Evolutionary conservation across 2,888 invertebrate species (phyloP), one percentile per base, ranked within the genome.

Genomic region (Philereme vetulata): DNA sequence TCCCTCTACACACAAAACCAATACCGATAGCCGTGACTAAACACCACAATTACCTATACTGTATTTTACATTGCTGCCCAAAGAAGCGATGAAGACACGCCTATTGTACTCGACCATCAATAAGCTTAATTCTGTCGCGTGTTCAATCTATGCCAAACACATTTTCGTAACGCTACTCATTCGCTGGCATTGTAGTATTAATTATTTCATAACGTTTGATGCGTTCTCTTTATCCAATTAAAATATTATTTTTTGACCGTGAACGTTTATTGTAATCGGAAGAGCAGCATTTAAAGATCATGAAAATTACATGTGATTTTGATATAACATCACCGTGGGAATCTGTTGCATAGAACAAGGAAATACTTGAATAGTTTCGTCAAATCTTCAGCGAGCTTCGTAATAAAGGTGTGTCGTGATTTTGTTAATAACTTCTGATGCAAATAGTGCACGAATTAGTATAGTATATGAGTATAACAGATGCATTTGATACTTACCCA

Each of bases 221-320:
- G 74, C 74, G 72, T 81, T 76, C 72, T 81, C 74, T 82, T 80
- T 76, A 81, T 78, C 75, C 82, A 85, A 87, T 88, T 86, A 86
- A 78, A 81, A 76, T 76, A 60, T 74, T 76, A 78, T 78, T 74
- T 74, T 67, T 64, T 77, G 83, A 77, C 88, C 89, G 72, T 88
- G 88, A 87, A 84, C 82, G 79, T 80, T 75, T 74, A 75, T 72
- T 79, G 78, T 79, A 77, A 58, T 78, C 81, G 77, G 75, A 66
- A 77, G 75, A 66, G 50, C 50, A 56, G 9, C 43, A 42, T 49
- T 56, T 56, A 56, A 55, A 55, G 46, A 52, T 59, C 43, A 38
- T 60, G 47, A 51, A 60, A 56, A 56, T 62, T 57, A 38, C 54
- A 56, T 60, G 60, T 62, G 55, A 60, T 66, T 62, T 47, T 38